Percentiles rank a stretch among this genome's conserved stretches.
These are phyloP conservation scores for Drosophila yooni DNA, from an alignment of 2,888 invertebrate species.

Conservation along the genomic window DNA sequence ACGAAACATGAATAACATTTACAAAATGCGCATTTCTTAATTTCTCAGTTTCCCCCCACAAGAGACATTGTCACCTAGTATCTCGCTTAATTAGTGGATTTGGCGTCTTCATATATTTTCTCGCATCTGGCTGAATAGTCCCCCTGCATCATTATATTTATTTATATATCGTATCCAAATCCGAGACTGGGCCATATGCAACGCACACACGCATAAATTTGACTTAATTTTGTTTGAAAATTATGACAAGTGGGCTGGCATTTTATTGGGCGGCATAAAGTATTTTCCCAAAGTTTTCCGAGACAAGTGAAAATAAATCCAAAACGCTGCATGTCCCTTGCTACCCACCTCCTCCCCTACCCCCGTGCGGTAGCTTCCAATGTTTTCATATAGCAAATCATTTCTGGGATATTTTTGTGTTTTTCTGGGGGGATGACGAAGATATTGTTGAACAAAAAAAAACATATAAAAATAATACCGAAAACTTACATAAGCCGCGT, in stretches of 20 bases:
- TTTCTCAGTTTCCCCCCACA: conserved; percentile 33
- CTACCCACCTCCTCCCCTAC: background rate
- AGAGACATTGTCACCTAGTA: conserved; percentile 67
- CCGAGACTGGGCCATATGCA: conserved; percentile 43
- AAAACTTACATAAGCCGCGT: conserved; percentile 60
- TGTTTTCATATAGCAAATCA: conserved; percentile 73
- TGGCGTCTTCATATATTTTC: conserved; percentile 51
- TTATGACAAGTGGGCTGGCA: conserved; percentile 76
- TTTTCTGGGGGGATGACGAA: conserved; percentile 26
- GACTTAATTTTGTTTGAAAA: conserved; percentile 69
- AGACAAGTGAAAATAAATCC: conserved; percentile 63
- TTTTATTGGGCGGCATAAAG: conserved; percentile 33
- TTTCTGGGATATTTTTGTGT: conserved; percentile 48
- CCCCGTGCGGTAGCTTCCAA: conserved; percentile 30
- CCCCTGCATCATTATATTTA: conserved; percentile 44
- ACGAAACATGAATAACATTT: conserved; percentile 56
- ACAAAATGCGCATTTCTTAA: conserved; percentile 61
- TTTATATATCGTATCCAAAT: conserved; percentile 69
- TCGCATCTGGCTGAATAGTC: background rate
- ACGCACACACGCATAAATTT: conserved; percentile 62
- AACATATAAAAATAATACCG: conserved; percentile 2
- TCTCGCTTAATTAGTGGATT: conserved; percentile 78
- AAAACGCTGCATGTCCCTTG: background rate
- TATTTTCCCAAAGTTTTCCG: conserved; percentile 25
- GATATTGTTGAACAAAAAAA: conserved; percentile 27